Percentiles rank a stretch among this genome's conserved stretches.
These are phyloP conservation scores for Mycteria americana DNA, from an alignment of 2,797 vertebrate genomes.

Conservation along the genomic window DNA sequence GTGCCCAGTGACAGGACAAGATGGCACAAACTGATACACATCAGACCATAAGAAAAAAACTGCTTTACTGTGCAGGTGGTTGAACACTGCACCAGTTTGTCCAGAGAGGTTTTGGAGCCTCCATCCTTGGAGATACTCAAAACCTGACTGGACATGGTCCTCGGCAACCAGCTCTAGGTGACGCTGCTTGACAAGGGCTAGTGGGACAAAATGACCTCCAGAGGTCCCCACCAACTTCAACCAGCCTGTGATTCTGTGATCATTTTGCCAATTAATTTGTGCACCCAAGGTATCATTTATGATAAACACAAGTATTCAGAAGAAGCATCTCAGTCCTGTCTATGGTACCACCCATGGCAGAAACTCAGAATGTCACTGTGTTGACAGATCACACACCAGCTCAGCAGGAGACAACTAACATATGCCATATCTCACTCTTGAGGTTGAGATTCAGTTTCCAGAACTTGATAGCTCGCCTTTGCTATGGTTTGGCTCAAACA, in stretches of 20 bases:
- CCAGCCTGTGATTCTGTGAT: neutral
- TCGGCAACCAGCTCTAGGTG: neutral
- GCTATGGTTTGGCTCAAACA: neutral
- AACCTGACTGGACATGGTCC: neutral
- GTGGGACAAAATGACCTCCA: neutral
- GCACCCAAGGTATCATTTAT: fast-evolving
- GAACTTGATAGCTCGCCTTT: neutral
- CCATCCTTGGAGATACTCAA: neutral
- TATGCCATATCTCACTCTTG: fast-evolving
- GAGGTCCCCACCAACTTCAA: neutral
- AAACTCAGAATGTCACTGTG: neutral
- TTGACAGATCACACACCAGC: neutral
- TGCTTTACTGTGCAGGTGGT: neutral
- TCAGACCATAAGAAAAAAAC: neutral
- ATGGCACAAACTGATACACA: neutral
- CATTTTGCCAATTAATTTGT: neutral
- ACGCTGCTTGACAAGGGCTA: neutral
- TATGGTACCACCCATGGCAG: neutral
- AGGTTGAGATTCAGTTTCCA: neutral
- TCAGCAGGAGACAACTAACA: neutral
- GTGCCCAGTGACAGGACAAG: neutral
- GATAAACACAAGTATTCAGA: neutral
- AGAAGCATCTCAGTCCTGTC: neutral
- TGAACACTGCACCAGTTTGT: neutral
- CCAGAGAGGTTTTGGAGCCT: neutral